Evolutionary conservation across 2,888 invertebrate species (phyloP).

Genomic region (Dysmachus trigonus): DNA sequence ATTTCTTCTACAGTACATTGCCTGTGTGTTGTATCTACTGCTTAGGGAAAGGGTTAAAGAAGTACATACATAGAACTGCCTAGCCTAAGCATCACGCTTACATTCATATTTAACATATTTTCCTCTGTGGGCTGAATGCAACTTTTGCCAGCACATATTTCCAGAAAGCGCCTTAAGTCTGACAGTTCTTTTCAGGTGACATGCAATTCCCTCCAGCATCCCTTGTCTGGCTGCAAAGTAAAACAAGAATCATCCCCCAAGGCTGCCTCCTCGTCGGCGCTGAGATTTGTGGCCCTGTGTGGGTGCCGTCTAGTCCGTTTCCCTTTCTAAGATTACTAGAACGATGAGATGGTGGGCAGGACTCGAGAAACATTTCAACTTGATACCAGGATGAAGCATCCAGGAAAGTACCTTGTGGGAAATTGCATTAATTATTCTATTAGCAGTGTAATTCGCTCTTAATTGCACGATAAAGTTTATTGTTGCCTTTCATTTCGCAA

Average conservation of each 20-base stretch:
- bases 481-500: conserved; percentile 50
- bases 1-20: conserved; percentile 22
- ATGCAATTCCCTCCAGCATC: conserved; percentile 13
- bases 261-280: neutral
- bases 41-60: neutral
- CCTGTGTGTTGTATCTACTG: neutral
- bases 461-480: conserved; percentile 66
- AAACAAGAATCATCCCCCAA: neutral
- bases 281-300: neutral
- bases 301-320: conserved; percentile 31
- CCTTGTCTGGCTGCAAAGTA: neutral
- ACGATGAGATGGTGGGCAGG: conserved; percentile 13
- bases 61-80: neutral
- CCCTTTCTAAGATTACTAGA: conserved; percentile 25
- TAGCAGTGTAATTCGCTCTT: conserved; percentile 64
- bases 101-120: neutral
- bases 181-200: conserved; percentile 6
- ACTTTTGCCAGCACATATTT: conserved; percentile 29
- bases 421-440: conserved; percentile 66
- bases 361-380: conserved; percentile 14
- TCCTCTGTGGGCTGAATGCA: neutral
- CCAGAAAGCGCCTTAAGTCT: conserved; percentile 2
- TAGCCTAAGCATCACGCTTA: neutral
- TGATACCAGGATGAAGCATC: conserved; percentile 34
- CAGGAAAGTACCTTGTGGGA: conserved; percentile 59